Percentiles rank a stretch among this genome's conserved stretches.
Evolutionary conservation across 2,888 invertebrate species (phyloP).

Genomic region (Neria commutata): DNA sequence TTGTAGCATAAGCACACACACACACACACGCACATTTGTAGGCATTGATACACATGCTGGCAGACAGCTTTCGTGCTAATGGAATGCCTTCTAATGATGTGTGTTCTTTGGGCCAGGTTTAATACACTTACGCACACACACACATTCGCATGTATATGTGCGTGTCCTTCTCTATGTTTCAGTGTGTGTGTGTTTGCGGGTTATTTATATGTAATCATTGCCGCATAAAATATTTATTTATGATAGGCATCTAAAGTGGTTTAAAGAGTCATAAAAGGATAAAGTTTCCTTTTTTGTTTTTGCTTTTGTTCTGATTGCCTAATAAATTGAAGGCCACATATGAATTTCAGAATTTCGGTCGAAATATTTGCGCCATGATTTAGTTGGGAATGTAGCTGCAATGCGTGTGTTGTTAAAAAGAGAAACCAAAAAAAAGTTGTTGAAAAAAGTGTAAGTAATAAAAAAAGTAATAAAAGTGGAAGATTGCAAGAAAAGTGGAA

Average conservation of each 20-base stretch:
- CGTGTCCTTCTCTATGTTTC: neutral
- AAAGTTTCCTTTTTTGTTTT: neutral
- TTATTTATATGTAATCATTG: slow-evolving; percentile 27
- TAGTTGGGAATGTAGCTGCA: too few species aligned
- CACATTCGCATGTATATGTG: neutral
- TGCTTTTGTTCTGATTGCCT: slow-evolving; percentile 4
- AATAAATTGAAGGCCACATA: slow-evolving; percentile 15
- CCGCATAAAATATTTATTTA: slow-evolving; percentile 23
- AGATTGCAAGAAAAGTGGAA: too few species aligned
- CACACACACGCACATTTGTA: neutral
- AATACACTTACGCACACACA: slow-evolving; percentile 20
- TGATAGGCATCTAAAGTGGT: slow-evolving; percentile 10
- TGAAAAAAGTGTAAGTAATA: too few species aligned
- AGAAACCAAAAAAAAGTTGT: too few species aligned
- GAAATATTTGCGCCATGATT: neutral
- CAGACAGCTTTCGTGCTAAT: neutral
- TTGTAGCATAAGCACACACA: neutral
- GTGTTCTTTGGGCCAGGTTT: neutral
- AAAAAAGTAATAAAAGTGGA: too few species aligned
- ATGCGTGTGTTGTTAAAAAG: too few species aligned
- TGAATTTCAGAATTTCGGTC: slow-evolving; percentile 8
- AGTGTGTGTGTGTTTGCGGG: slow-evolving; percentile 2
- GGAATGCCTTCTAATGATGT: slow-evolving; percentile 8
- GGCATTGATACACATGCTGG: neutral
- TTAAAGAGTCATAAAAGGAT: slow-evolving; percentile 13